Evolutionary conservation across 2,113 vertebrate species (phyloP).

Genomic region (Orycteropus afer): DNA sequence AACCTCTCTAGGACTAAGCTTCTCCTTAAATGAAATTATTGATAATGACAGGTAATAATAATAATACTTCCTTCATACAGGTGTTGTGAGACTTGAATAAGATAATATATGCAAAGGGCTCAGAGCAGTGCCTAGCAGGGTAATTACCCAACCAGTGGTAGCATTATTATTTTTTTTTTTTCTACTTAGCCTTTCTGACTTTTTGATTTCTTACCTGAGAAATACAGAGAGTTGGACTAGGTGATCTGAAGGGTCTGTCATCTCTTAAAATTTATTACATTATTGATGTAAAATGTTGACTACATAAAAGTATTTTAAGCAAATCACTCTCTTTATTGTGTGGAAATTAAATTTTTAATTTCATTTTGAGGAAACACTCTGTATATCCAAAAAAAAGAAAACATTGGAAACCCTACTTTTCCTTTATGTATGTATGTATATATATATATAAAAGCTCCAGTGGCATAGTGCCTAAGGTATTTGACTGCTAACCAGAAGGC

Average conservation of each 20-base stretch:
- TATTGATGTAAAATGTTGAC: conserved; percentile 54
- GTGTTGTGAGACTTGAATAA: not conserved
- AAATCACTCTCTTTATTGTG: no score
- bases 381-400: conserved; percentile 30
- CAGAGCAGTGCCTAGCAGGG: not conserved
- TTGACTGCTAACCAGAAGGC: no score
- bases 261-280: conserved; percentile 48
- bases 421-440: no score
- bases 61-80: not conserved
- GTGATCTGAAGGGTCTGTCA: not conserved
- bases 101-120: not conserved
- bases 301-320: conserved; percentile 12
- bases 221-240: not conserved
- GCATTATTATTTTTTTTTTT: not conserved
- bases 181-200: not conserved
- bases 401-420: not conserved
- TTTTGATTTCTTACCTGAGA: conserved; percentile 30
- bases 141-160: not conserved
- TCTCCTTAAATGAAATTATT: conserved; percentile 9
- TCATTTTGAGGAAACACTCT: conserved; percentile 22
- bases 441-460: no score
- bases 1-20: not conserved
- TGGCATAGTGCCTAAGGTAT: no score
- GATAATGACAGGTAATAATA: not conserved
- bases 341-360: no score